phyloP scores from a whole-genome alignment of 2,888 invertebrate species.

The Metellina segmentata region DNA sequence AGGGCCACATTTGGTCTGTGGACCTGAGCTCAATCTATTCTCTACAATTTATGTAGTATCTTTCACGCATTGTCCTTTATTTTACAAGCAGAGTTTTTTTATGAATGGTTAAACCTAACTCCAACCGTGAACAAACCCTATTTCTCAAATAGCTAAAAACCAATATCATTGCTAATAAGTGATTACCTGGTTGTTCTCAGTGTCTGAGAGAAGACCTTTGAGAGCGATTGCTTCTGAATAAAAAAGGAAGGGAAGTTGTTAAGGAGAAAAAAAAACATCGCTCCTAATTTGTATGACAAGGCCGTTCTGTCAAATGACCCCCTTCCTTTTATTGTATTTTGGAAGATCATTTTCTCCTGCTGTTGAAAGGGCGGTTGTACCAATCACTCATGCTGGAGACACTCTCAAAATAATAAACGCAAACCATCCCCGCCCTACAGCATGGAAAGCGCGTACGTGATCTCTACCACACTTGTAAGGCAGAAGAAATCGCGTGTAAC shows the following conservation, averaged over 20 bases:
- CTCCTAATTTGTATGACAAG: conserved; percentile 48
- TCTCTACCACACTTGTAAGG: neutral
- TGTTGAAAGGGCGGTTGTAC: conserved; percentile 25
- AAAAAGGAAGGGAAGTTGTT: neutral
- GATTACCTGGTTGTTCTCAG: neutral
- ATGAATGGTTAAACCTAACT: no score
- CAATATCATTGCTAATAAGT: no score
- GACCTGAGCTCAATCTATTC: no score
- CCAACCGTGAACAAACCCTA: no score
- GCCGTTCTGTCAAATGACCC: conserved; percentile 31
- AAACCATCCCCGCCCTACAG: neutral
- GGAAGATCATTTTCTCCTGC: conserved; percentile 15
- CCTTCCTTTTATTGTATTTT: conserved; percentile 28
- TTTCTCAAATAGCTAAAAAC: no score
- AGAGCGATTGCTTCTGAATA: neutral
- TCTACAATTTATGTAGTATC: no score
- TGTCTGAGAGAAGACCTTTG: neutral
- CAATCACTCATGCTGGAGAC: conserved; percentile 26
- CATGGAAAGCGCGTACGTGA: conserved; percentile 6
- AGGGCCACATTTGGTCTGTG: no score
- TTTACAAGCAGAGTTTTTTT: no score
- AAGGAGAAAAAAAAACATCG: conserved; percentile 22
- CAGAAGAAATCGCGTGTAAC: conserved; percentile 5
- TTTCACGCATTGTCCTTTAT: no score
- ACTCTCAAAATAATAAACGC: conserved; percentile 35